phyloP scores from a whole-genome alignment of 1,140 invertebrate genomes.

The Pectinophora gossypiella region DNA sequence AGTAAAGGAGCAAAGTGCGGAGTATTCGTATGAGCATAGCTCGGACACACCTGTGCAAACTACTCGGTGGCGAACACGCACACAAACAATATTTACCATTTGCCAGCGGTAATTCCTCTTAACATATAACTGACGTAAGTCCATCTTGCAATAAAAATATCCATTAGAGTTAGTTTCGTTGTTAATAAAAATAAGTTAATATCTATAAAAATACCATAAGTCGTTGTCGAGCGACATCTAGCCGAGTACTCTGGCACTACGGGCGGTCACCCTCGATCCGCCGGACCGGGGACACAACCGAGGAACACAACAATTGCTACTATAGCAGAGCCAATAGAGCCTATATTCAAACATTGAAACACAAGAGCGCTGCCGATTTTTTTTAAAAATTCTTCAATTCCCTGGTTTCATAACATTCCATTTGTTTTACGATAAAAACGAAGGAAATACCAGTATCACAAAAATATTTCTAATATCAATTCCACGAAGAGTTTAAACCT shows the following conservation, averaged over 20 bases:
- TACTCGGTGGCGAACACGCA: background rate
- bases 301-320: too few relatives aligned
- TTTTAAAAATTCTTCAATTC: too few relatives aligned
- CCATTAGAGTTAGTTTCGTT: conserved; percentile 9
- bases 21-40: background rate
- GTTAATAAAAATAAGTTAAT: conserved; percentile 26
- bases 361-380: too few relatives aligned
- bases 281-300: too few relatives aligned
- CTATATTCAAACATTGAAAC: too few relatives aligned
- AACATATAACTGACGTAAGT: conserved; percentile 36
- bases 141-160: conserved; percentile 41
- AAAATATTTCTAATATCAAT: too few relatives aligned
- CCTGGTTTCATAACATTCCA: too few relatives aligned
- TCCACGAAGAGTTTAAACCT: too few relatives aligned
- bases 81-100: conserved; percentile 30
- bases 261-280: too few relatives aligned
- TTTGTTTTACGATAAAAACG: too few relatives aligned
- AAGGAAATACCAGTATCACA: too few relatives aligned
- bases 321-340: too few relatives aligned
- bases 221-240: background rate
- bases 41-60: background rate
- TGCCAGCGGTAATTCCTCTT: conserved; percentile 30
- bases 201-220: conserved; percentile 32
- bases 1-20: background rate
- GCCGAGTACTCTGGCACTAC: background rate